Evolutionary conservation across 2,113 vertebrate genomes (phyloP).

Genomic region (Urocynchramus pylzowi): DNA sequence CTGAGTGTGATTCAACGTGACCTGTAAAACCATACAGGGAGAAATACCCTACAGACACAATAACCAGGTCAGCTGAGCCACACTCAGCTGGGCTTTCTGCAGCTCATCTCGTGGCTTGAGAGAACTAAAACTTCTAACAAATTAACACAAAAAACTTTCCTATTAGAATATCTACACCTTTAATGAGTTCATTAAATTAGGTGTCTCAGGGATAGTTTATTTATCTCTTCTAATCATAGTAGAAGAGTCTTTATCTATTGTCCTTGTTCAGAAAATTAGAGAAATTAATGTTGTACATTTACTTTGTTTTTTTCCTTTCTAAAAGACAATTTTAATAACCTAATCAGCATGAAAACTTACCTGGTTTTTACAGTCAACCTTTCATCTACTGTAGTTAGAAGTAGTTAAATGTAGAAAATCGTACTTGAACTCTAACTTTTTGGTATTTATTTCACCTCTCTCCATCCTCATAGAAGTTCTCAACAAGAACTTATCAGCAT

Average conservation of each 20-base stretch:
- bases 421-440: not conserved
- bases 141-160: not conserved
- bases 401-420: not conserved
- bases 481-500: not conserved
- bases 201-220: not conserved
- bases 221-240: not conserved
- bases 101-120: not conserved
- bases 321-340: not conserved
- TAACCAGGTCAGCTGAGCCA: slow-evolving; percentile 44
- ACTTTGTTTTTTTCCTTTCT: not conserved
- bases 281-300: not conserved
- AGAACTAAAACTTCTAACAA: not conserved
- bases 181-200: slow-evolving; percentile 3
- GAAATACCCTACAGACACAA: not conserved
- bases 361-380: not conserved
- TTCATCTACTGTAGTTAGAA: not conserved
- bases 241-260: not conserved
- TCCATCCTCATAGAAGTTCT: not conserved
- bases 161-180: not conserved
- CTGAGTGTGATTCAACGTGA: not conserved
- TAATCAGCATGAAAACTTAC: not conserved
- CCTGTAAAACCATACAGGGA: not conserved
- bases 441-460: not conserved
- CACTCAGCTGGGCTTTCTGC: not conserved
- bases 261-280: not conserved